Percentiles rank a stretch among this genome's conserved stretches.
phyloP scores from a whole-genome alignment of 2,113 vertebrate species.

The Engystomops pustulosus region DNA sequence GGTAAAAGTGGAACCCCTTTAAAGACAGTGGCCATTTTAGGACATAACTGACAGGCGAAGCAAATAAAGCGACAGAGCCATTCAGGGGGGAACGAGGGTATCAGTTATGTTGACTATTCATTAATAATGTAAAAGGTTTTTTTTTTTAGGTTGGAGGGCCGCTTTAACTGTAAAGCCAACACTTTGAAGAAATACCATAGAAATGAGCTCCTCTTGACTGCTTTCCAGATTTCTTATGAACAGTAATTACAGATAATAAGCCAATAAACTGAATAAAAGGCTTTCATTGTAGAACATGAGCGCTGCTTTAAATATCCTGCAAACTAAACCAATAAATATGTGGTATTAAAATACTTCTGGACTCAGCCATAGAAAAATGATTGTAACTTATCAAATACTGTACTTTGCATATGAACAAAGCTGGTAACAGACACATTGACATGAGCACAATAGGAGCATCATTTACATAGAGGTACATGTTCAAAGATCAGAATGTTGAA shows the following conservation, averaged over 20 bases:
- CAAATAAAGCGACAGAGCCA: no score
- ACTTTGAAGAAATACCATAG: not conserved
- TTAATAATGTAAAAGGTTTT: no score
- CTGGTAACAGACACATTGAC: not conserved
- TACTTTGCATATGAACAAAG: not conserved
- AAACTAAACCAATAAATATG: conserved; percentile 21
- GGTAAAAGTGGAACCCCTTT: no score
- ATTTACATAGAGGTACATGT: not conserved
- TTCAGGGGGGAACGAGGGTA: no score
- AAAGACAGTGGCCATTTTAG: no score
- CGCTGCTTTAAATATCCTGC: not conserved
- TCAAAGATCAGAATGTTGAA: not conserved
- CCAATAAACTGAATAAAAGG: not conserved
- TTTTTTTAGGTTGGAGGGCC: no score
- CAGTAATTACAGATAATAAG: not conserved
- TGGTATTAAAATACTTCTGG: not conserved
- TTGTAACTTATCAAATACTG: no score
- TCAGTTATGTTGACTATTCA: no score
- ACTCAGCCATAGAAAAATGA: not conserved
- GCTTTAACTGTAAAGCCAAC: not conserved
- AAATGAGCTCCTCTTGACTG: not conserved
- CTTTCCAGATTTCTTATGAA: not conserved
- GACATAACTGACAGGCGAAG: no score
- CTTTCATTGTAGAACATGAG: not conserved
- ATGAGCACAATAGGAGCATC: not conserved